These are phyloP conservation scores for Gortyna flavago DNA, from an alignment of 2,888 invertebrate species.

Conservation along the genomic window DNA sequence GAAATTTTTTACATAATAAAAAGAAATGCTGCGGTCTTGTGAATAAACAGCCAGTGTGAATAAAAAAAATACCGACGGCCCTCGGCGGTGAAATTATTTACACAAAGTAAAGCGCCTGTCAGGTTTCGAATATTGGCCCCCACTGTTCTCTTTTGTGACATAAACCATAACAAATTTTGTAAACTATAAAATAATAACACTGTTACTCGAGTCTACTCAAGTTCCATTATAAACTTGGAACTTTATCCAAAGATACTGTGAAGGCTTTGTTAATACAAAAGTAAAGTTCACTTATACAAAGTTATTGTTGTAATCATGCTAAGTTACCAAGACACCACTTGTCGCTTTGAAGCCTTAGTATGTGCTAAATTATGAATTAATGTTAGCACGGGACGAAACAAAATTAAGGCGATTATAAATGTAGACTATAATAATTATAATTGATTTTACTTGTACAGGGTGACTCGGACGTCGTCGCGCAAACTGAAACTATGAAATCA, in stretches of 20 bases:
- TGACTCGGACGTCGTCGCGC: too few species aligned
- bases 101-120: not conserved
- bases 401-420: constrained; percentile 11
- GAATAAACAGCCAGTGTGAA: too few species aligned
- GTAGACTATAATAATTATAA: too few species aligned
- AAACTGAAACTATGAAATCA: too few species aligned
- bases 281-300: constrained; percentile 29
- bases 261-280: constrained; percentile 45
- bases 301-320: constrained; percentile 29
- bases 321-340: constrained; percentile 19
- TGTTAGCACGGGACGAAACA: constrained; percentile 17
- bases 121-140: not conserved
- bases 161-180: not conserved
- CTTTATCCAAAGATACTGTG: constrained; percentile 30
- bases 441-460: not conserved
- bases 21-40: too few species aligned
- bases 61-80: too few species aligned
- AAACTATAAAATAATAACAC: constrained; percentile 15
- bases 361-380: constrained; percentile 28
- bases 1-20: too few species aligned
- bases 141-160: not conserved
- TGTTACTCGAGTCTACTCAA: not conserved
- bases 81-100: not conserved
- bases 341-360: constrained; percentile 17
- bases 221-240: constrained; percentile 24